Evolutionary conservation across 2,797 vertebrate genomes (phyloP), one percentile per base, ranked within the genome.

Genomic region (Pseudopleuronectes americanus): DNA sequence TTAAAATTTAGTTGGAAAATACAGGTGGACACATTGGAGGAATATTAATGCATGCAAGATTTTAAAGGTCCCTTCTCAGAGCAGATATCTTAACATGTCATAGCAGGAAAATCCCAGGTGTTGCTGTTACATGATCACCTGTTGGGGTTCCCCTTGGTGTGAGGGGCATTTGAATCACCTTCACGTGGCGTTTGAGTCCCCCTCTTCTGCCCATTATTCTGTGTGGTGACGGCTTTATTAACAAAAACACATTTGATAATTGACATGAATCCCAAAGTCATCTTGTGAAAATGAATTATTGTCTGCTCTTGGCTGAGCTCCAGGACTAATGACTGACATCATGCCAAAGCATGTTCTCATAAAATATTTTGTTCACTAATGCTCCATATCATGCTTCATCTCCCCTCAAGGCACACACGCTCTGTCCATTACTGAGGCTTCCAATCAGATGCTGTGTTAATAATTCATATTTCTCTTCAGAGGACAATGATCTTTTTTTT

Each of bases 401-500:
- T 31, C 33, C 9, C 45, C 64, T 36, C 6, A 2, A 45, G 56
- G 57, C 55, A 13, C 41, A 2, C 53, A 6, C 13, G 16, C 8
- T 24, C 24, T 51, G 58, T 60, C 67, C 33, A n/a, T 55, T 71
- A 79, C 49, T 61, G 65, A 81, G 81, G 76, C 59, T 49, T 73
- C 53, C 65, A 59, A 58, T 86, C 71, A 61, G 45, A 81, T 48
- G 53, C 41, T 22, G 41, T 43, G n/a, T 83, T 45, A 78, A 84
- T 84, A 65, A 84, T 80, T 76, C 49, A 83, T 74, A 52, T 24
- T 41, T 26, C 21, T 62, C 68, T 43, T 14, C 3, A 4, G 47
- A 48, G 54, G 16, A 22, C 47, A 63, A 24, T 55, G 14, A 49
- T 61, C 38, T 4, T 9, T 64, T 13, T 19, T 36, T 24, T 24